Evolutionary conservation across 2,113 vertebrate species (phyloP).

Genomic region (Beaufortia kweichowensis): DNA sequence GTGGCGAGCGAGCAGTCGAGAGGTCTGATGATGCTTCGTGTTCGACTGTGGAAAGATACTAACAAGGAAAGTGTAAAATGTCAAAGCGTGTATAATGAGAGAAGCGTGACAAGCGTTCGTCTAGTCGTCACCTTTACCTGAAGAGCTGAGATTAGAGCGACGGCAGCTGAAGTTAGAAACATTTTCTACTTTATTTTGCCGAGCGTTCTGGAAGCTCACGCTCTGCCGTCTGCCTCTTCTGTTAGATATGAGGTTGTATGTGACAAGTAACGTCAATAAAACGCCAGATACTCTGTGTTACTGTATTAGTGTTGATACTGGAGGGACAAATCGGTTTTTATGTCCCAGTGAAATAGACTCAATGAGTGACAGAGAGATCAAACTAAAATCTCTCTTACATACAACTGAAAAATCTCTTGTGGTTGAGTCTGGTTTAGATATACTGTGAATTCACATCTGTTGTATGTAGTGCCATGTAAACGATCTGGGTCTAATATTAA

Average conservation of each 20-base stretch:
- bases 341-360: not conserved
- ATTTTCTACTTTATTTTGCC: not conserved
- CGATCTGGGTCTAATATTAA: too few species aligned
- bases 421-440: not conserved
- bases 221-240: not conserved
- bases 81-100: slow-evolving; percentile 59
- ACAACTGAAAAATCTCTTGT: too few species aligned
- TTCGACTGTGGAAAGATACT: slow-evolving; percentile 34
- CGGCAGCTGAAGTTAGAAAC: slow-evolving; percentile 15
- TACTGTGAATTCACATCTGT: too few species aligned
- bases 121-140: slow-evolving; percentile 48
- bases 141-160: slow-evolving; percentile 46
- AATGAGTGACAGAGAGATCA: not conserved
- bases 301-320: slow-evolving; percentile 15
- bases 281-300: slow-evolving; percentile 14
- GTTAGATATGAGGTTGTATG: not conserved
- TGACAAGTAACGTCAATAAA: slow-evolving; percentile 2
- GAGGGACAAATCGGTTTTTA: not conserved
- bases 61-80: slow-evolving; percentile 53
- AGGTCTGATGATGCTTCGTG: slow-evolving; percentile 40
- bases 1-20: slow-evolving; percentile 49
- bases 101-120: slow-evolving; percentile 43
- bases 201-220: slow-evolving; percentile 15
- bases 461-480: too few species aligned
- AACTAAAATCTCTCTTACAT: not conserved